Evolutionary conservation across 2,888 invertebrate genomes (phyloP).

Genomic region (Cylindroiulus punctatus): DNA sequence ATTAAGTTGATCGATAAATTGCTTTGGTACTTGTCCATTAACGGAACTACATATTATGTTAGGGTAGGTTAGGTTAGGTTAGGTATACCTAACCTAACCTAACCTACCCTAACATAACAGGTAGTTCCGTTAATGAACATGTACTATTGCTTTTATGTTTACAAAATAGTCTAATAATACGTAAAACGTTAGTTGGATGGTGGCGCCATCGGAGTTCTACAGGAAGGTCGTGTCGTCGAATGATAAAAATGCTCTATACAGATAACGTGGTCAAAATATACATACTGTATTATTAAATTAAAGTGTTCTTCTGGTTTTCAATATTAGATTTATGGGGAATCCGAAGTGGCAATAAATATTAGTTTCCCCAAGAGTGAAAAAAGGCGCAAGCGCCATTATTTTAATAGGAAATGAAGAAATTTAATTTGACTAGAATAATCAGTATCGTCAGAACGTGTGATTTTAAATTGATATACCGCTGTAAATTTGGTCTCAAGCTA

Average conservation of each 20-base stretch:
- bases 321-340: neutral
- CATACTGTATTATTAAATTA: constrained; percentile 12
- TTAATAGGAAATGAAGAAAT: constrained; percentile 22
- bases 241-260: neutral
- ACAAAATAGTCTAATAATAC: no score
- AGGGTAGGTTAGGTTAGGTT: no score
- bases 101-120: no score
- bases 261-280: neutral
- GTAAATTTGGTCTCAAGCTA: neutral
- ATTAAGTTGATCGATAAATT: no score
- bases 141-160: no score
- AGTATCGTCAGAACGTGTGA: neutral
- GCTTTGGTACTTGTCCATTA: no score
- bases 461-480: neutral
- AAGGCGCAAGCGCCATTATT: neutral
- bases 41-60: no score
- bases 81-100: no score
- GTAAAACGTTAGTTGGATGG: neutral
- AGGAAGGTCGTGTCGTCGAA: neutral
- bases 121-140: no score
- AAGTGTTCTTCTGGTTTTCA: neutral
- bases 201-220: neutral
- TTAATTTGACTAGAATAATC: neutral
- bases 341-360: neutral
- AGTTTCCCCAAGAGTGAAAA: neutral